Evolutionary conservation across 2,888 invertebrate genomes (phyloP).

Genomic region (Papilio gigon): DNA sequence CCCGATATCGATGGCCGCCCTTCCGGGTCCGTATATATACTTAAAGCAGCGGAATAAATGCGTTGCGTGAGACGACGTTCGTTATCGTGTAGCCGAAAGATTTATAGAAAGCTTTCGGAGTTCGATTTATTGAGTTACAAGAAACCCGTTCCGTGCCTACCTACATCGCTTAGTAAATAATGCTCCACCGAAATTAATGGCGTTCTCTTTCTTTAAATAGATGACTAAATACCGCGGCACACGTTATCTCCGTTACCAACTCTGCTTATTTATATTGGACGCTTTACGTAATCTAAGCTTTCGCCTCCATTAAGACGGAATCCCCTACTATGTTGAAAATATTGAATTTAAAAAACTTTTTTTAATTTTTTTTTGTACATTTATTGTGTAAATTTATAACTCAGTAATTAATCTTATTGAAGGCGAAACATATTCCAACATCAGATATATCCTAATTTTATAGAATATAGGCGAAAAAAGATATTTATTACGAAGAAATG

Average conservation of each 20-base stretch:
- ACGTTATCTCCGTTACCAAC: slow-evolving; percentile 72
- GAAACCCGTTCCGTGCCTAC: slow-evolving; percentile 80
- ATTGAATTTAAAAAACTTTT: slow-evolving; percentile 13
- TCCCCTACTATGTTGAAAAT: slow-evolving; percentile 52
- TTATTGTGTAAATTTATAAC: neutral
- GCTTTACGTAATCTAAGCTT: slow-evolving; percentile 74
- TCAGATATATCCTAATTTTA: too few relatives aligned
- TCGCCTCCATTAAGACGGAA: slow-evolving; percentile 64
- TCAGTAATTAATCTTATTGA: too few relatives aligned
- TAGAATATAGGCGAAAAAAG: too few relatives aligned
- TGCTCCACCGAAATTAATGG: slow-evolving; percentile 76
- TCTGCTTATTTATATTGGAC: slow-evolving; percentile 67
- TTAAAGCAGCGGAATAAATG: slow-evolving; percentile 65
- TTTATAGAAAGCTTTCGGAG: slow-evolving; percentile 76
- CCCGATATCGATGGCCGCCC: slow-evolving; percentile 62
- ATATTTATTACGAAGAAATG: too few relatives aligned
- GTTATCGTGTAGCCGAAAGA: slow-evolving; percentile 78
- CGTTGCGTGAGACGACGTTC: slow-evolving; percentile 80
- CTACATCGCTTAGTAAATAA: slow-evolving; percentile 80
- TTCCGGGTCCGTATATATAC: slow-evolving; percentile 62
- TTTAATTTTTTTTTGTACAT: neutral
- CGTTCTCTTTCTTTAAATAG: slow-evolving; percentile 78
- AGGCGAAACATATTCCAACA: too few relatives aligned
- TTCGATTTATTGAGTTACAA: slow-evolving; percentile 74
- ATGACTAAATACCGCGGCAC: slow-evolving; percentile 77